Conservation (phyloP, 53 echinoderm and acorn worm species). For the Patiria pectinifera region DNA sequence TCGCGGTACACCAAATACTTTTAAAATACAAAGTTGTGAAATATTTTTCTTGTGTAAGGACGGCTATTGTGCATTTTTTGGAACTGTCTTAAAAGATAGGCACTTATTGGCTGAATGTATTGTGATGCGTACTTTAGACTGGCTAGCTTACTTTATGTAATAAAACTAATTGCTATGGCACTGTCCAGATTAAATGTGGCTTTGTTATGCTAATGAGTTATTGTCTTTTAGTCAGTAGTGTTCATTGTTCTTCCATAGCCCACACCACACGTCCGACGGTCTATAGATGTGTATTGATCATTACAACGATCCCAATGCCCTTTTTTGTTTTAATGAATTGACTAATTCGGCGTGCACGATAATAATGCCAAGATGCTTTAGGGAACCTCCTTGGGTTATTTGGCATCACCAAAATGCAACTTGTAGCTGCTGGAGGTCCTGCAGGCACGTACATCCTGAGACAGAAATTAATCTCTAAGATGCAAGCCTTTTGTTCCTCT, state of each 20-base stretch:
- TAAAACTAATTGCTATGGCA: conserved; percentile 38
- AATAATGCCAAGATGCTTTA: too few relatives aligned
- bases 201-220: conserved; percentile 4
- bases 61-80: conserved; percentile 3
- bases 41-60: not conserved
- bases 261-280: not conserved
- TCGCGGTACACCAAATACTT: not conserved
- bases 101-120: conserved; percentile 1
- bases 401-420: too few relatives aligned
- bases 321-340: too few relatives aligned
- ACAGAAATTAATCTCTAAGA: not conserved
- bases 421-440: not conserved
- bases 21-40: conserved; percentile 9
- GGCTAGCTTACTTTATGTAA: conserved; percentile 34
- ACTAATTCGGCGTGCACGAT: too few relatives aligned
- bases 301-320: too few relatives aligned
- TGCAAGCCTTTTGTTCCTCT: not conserved
- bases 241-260: not conserved
- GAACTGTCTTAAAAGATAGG: not conserved
- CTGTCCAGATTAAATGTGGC: conserved; percentile 48
- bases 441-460: not conserved
- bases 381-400: too few relatives aligned
- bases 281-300: too few relatives aligned
- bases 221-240: not conserved
- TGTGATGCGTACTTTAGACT: conserved; percentile 20